A percentile compares a stretch with the other conserved stretches of the same genome.
Conservation (phyloP, 35 echinoderm and acorn worm species). For the Heliocidaris tuberculata region DNA sequence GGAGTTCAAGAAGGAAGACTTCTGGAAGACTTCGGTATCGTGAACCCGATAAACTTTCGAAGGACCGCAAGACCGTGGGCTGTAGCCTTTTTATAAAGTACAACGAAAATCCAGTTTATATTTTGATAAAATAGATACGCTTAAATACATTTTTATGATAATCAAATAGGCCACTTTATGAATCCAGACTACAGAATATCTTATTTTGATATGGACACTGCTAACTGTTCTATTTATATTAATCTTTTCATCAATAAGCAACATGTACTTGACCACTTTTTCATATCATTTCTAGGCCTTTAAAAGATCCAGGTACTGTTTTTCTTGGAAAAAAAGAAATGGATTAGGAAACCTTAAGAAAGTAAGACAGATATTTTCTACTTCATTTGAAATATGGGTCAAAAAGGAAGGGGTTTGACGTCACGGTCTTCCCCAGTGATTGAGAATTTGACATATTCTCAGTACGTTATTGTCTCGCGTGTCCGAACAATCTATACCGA, state of each 20-base stretch:
- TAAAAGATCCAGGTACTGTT: not conserved
- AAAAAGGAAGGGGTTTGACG: not conserved
- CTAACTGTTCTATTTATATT: not conserved
- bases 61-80: too few species aligned
- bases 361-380: too few species aligned
- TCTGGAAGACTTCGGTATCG: too few species aligned
- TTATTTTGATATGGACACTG: not conserved
- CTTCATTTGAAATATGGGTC: not conserved
- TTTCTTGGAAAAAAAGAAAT: not conserved
- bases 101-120: too few species aligned
- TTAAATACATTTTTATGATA: too few species aligned
- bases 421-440: not conserved
- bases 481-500: not conserved
- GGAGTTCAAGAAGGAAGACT: too few species aligned
- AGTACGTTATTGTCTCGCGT: not conserved
- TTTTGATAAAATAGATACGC: too few species aligned
- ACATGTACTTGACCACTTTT: not conserved
- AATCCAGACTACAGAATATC: not conserved
- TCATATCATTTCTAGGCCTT: not conserved
- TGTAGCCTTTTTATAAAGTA: too few species aligned
- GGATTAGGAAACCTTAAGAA: not conserved
- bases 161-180: not conserved
- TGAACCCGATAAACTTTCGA: too few species aligned
- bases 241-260: not conserved
- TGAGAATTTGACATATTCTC: not conserved